Percentiles rank a stretch among this genome's conserved stretches.
phyloP scores from a whole-genome alignment of 2,113 vertebrate genomes.

The Jacana jacana region DNA sequence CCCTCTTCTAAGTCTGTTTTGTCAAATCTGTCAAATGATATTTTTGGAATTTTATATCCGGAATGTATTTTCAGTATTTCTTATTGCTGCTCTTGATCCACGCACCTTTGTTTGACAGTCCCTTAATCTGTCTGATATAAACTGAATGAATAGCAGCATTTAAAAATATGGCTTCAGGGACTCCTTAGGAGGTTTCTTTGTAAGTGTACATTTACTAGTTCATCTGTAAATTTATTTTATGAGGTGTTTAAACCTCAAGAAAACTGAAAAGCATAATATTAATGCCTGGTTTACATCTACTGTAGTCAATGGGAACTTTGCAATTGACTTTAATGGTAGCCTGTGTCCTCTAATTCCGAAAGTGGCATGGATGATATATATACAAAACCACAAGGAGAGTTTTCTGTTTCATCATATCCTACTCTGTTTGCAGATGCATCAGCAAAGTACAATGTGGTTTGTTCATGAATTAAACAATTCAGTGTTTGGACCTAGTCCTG shows the following conservation, averaged over 20 bases:
- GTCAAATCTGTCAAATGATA: background rate
- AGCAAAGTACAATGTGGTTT: background rate
- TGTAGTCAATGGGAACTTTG: conserved; percentile 33
- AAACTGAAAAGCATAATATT: conserved; percentile 54
- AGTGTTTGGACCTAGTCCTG: background rate
- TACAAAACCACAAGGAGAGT: conserved; percentile 31
- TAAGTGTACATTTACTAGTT: conserved; percentile 52
- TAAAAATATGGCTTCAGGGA: conserved; percentile 52
- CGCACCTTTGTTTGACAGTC: conserved; percentile 22
- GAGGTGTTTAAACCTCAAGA: conserved; percentile 67
- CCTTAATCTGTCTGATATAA: conserved; percentile 30
- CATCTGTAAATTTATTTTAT: conserved; percentile 65
- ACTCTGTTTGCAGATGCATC: conserved; percentile 8
- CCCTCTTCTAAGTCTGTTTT: background rate
- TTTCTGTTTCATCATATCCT: conserved; percentile 39
- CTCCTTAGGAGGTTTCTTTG: conserved; percentile 60
- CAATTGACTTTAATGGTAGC: conserved; percentile 43
- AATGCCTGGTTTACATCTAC: conserved; percentile 36
- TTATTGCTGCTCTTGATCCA: background rate
- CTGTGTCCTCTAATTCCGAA: conserved; percentile 45
- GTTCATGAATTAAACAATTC: background rate
- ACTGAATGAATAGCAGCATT: conserved; percentile 44
- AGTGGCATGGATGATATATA: conserved; percentile 8
- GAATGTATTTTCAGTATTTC: background rate
- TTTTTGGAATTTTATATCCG: background rate